Percentiles rank a stretch among this genome's conserved stretches.
Conservation (phyloP, 2,888 invertebrate species). For the Hirtodrosophila duncani region DNA sequence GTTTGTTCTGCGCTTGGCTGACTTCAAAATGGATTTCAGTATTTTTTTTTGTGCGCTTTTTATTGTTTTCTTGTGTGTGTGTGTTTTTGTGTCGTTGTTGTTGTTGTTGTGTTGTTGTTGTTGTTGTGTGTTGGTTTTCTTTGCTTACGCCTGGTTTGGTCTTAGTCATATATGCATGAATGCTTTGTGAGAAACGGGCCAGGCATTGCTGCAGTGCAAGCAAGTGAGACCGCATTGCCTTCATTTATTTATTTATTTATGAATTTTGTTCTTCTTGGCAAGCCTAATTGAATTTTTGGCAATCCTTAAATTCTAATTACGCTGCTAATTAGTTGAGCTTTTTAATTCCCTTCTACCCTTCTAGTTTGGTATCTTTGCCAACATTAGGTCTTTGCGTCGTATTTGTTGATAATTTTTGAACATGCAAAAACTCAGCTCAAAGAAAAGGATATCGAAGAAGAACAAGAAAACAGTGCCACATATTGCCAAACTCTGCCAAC, state of each 20-base stretch:
- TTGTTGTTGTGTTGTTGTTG: slow-evolving; percentile 10
- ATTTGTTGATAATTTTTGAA: no score
- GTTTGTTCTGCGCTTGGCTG: slow-evolving; percentile 77
- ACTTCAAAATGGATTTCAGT: slow-evolving; percentile 69
- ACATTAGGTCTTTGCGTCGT: no score
- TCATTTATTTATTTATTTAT: no score
- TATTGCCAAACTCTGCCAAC: no score
- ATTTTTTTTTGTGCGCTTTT: background rate
- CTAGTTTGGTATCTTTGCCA: no score
- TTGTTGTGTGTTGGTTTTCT: slow-evolving; percentile 2
- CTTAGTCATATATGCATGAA: slow-evolving; percentile 74
- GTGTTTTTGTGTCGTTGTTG: slow-evolving; percentile 6
- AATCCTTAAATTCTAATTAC: slow-evolving; percentile 28
- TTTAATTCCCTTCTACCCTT: background rate
- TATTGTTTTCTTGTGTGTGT: slow-evolving; percentile 1
- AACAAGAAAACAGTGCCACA: no score
- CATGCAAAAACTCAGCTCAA: no score
- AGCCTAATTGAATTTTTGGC: slow-evolving; percentile 51
- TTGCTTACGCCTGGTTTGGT: slow-evolving; percentile 66
- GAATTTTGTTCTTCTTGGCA: slow-evolving; percentile 21
- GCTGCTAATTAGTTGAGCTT: slow-evolving; percentile 48
- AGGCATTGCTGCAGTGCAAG: no score
- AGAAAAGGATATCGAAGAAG: no score
- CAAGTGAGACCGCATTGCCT: slow-evolving; percentile 23
- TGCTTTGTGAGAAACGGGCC: slow-evolving; percentile 42